Base-by-base conservation (phyloP, 2,888 invertebrate species). In the Matsumyia berberina region DNA sequence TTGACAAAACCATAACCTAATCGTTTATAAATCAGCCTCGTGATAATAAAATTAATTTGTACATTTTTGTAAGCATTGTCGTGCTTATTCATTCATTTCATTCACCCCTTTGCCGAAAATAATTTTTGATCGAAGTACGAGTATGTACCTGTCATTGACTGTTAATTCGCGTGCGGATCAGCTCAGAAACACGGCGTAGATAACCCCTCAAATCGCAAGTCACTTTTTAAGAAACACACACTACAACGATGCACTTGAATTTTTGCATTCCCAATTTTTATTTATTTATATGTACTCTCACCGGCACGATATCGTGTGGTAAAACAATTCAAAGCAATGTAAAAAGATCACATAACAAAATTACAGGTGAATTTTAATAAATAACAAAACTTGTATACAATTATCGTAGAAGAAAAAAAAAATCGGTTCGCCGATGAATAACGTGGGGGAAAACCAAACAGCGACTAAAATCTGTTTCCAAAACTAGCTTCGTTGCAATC, bases 401-500 rank as follows among this genome's bases (percentile, higher is more conserved):
- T 12, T 39, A 4, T n/a, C 5, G 11, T 4, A 11, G 17, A 29
- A 60, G 31, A 29, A 60, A 39, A 12, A 31, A 4, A 6, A 15
- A 31, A 31, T 3, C 33, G 15, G 8, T 5, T 0, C 5, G 5
- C 8, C 8, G 24, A 31, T 8, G 24, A n/a, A 19, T 17, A 19
- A 19, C 55, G 46, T 17, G 12, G 57, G 35, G 37, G 31, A 24
- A 46, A 72, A 72, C 49, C 57, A 46, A 57, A 24, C 57, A 6
- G 62, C 62, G 62, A 72, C 46, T 46, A 6, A 44, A 72, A 72
- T 37, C 55, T 66, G 49, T 58, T 73, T 39, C 29, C 39, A n/a
- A 58, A 78, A 72, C 72, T 33, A 19, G 24, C 58, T 66, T 17
- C 7, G 62, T 37, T 64, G 46, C 29, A 66, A 67, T 67, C 66